Evolutionary conservation across 2,888 invertebrate genomes (phyloP), one percentile per base, ranked within the genome.

Genomic region (Chymomyza procnemis): DNA sequence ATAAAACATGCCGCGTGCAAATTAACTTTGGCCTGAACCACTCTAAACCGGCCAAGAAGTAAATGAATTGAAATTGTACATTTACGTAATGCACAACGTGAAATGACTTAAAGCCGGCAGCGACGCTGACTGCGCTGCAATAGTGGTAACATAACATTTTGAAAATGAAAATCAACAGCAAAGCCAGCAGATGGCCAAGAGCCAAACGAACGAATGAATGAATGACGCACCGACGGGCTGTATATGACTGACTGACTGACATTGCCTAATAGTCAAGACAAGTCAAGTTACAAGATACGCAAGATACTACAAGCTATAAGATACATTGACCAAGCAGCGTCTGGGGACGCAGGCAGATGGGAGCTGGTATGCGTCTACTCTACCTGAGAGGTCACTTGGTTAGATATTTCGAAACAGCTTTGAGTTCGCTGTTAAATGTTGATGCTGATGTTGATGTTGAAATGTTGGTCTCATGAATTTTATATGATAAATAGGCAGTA

Each of bases 1-100:
- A 81, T 81, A 75, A 81, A 83, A 83, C 81, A 81, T 65, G 81
- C 81, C 83, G 83, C 79, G 75, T 81, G 80, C 84, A 83, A 81
- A 82, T 82, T 80, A 83, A 78, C 80, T 80, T 82, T 76, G 76
- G 75, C 80, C 83, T 76, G 19, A 61, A 52, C 83, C 80, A 76
- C 73, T 68, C 74, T 54, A 52, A 74, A 62, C 19, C 48, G 47
- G 16, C 16, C 41, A 62, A 19, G 50, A 48, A 61, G 22, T 26
- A 55, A 72, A 66, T 76, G 75, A 78, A 81, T 81, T 80, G 78
- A 82, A 63, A 83, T 83, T 75, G 62, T 71, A 69, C 81, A 82
- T 83, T 83, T 74, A 62, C 74, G 69, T 73, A 73, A 69, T 73
- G 73, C 56, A n/a, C 48, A 60, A 14, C 16, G 55, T 30, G 30